A percentile compares a stretch with the other conserved stretches of the same genome.
These are phyloP conservation scores for Ammodytes dubius DNA, from an alignment of 2,113 vertebrate species.

Conservation along the genomic window DNA sequence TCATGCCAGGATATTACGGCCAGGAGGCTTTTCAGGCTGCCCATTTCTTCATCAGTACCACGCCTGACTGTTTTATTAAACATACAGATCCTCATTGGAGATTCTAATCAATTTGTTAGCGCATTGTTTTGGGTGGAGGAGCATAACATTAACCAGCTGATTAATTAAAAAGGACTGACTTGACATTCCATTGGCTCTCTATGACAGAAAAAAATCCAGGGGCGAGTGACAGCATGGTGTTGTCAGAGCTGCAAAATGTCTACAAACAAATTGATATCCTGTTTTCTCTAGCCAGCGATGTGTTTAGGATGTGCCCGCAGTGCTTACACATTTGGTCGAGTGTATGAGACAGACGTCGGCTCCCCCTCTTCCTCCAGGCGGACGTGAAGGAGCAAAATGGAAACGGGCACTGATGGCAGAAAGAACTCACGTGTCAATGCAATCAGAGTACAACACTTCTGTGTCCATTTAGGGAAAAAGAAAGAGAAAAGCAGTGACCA, in stretches of 20 bases:
- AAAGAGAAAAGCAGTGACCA: constrained; percentile 7
- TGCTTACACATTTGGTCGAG: constrained; percentile 31
- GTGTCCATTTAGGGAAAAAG: constrained; percentile 51
- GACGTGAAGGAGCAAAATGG: constrained; percentile 28
- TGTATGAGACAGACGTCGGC: constrained; percentile 26
- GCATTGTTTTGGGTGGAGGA: constrained; percentile 8
- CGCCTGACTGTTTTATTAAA: constrained; percentile 41
- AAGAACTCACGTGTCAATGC: constrained; percentile 42
- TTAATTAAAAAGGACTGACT: constrained; percentile 33
- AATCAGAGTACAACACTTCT: constrained; percentile 26
- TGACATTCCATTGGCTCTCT: constrained; percentile 13
- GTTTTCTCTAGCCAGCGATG: constrained; percentile 47
- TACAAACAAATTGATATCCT: constrained; percentile 53
- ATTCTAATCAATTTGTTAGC: constrained; percentile 27
- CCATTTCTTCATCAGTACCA: constrained; percentile 38
- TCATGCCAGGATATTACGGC: constrained; percentile 62
- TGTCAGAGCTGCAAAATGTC: constrained; percentile 14
- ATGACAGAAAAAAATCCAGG: constrained; percentile 5
- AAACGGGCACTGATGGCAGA: constrained; percentile 23
- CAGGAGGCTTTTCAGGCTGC: constrained; percentile 47
- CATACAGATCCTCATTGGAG: constrained; percentile 13
- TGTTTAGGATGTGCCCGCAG: constrained; percentile 53
- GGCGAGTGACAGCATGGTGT: background rate
- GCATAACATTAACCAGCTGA: constrained; percentile 19
- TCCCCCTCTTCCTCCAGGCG: constrained; percentile 61